Base-by-base conservation (phyloP, 2,888 invertebrate genomes). In the Chymomyza caudatula region DNA sequence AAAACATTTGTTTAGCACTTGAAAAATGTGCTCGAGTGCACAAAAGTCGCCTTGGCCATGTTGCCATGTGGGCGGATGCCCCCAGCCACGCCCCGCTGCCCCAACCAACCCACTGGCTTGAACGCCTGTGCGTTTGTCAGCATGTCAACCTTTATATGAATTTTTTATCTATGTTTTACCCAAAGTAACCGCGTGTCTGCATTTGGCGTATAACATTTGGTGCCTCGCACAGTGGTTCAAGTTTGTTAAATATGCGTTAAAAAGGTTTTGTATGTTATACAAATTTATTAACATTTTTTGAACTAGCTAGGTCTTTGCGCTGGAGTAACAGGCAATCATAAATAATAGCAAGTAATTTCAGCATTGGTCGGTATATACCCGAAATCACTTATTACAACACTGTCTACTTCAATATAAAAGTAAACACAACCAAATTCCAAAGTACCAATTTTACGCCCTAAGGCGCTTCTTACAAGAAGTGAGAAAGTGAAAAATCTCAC, bases 1-100 rank as follows among this genome's bases (percentile, higher is more conserved):
- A 65, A 47, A 73, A 69, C 64, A 73, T 73, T 74, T 74, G 73
- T 70, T 73, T 64, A 73, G 60, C 65, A 73, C 69, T 73, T 73
- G 74, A 73, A 74, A 69, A 67, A 73, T 74, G 74, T 73, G 70
- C 70, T 74, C 60, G 54, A 67, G 61, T 60, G 66, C 72, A 60
- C 25, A 15, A 55, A 55, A 55, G 20, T 15, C 15, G 8, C 53
- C 25, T 25, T 37, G 54, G 29, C 37, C 37, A 29, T 53, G 54
- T 29, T 15, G 20, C n/a, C 20, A 17, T 15, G 44, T 37, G 29
- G 29, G 29, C 11, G 29, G 0, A 1, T 2, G 1, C 6, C 4
- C 5, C 37, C 37, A 37, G 37, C 5, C n/a, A n/a, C 47, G 20
- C 13, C 19, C 13, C 17, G 13, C 19, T 51, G 11, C 19, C 8